phyloP scores from a whole-genome alignment of 2,113 vertebrate genomes.

The Syngnathoides biaculeatus region DNA sequence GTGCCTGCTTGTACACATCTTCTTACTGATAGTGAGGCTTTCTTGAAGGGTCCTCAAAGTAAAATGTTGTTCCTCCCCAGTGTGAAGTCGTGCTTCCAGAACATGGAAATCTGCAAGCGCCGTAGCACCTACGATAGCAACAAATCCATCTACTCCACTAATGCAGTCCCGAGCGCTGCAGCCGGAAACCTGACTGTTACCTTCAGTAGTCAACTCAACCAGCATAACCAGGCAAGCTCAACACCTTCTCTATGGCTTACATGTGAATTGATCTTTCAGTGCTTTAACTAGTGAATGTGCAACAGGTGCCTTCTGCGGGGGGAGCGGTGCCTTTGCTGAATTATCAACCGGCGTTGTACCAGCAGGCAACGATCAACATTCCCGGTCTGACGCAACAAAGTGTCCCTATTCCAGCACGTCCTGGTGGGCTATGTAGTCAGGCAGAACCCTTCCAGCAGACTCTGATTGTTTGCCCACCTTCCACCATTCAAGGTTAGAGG shows the following conservation, averaged over 20 bases:
- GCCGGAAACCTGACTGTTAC: slow-evolving; percentile 90
- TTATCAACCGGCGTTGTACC: slow-evolving; percentile 93
- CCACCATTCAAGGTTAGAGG: slow-evolving; percentile 95
- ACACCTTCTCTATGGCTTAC: neutral
- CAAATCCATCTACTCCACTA: slow-evolving; percentile 92
- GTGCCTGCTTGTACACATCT: neutral
- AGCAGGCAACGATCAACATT: slow-evolving; percentile 97
- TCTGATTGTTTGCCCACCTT: slow-evolving; percentile 95
- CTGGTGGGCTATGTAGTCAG: slow-evolving; percentile 89
- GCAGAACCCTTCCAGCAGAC: slow-evolving; percentile 97
- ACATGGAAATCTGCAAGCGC: slow-evolving; percentile 98
- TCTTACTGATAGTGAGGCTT: neutral
- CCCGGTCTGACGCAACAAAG: slow-evolving; percentile 92
- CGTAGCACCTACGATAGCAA: slow-evolving; percentile 88
- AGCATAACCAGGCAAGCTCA: slow-evolving; percentile 71
- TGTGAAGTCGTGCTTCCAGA: slow-evolving; percentile 98
- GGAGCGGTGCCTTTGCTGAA: slow-evolving; percentile 94
- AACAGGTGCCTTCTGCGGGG: slow-evolving; percentile 80
- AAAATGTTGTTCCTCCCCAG: slow-evolving; percentile 56
- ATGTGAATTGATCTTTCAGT: neutral
- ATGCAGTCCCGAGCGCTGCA: slow-evolving; percentile 88
- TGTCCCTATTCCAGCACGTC: slow-evolving; percentile 86
- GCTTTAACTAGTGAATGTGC: slow-evolving; percentile 8
- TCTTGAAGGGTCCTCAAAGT: neutral
- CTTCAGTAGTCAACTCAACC: slow-evolving; percentile 77